phyloP scores from a whole-genome alignment of 2,888 invertebrate genomes.

The Drosophila helvetica region DNA sequence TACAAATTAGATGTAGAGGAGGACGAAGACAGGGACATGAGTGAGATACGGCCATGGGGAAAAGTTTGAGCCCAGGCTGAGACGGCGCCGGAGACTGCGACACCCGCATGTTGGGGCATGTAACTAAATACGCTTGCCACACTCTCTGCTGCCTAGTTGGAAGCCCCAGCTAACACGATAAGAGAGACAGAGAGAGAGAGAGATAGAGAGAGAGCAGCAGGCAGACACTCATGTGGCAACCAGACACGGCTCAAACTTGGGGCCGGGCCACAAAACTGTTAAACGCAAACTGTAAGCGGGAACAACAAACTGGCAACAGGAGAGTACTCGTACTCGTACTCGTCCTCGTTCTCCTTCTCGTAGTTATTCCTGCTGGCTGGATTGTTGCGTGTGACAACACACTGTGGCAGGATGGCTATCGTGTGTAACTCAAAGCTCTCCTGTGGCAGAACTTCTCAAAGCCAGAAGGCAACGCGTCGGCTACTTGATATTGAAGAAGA shows the following conservation, averaged over 20 bases:
- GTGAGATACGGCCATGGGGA: background rate
- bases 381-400: conserved; percentile 35
- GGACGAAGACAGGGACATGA: conserved; percentile 6
- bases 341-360: background rate
- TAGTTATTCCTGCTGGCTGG: conserved; percentile 19
- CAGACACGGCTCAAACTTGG: conserved; percentile 65
- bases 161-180: conserved; percentile 67
- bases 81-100: too few species aligned
- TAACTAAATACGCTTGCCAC: conserved; percentile 48
- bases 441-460: conserved; percentile 5
- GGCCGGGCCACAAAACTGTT: conserved; percentile 58
- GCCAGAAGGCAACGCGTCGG: conserved; percentile 47
- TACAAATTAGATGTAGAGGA: conserved; percentile 63
- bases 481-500: conserved; percentile 61
- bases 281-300: conserved; percentile 62
- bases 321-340: too few species aligned
- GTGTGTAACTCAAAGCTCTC: too few species aligned
- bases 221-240: conserved; percentile 39
- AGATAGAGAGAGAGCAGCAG: conserved; percentile 23
- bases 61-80: conserved; percentile 3
- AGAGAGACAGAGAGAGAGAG: conserved; percentile 47
- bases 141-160: conserved; percentile 23
- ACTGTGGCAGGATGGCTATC: conserved; percentile 3
- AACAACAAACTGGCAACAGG: conserved; percentile 35
- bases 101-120: conserved; percentile 52